These are phyloP conservation scores for Drosophila barbarae DNA, from an alignment of 2,888 invertebrate species.

Conservation along the genomic window DNA sequence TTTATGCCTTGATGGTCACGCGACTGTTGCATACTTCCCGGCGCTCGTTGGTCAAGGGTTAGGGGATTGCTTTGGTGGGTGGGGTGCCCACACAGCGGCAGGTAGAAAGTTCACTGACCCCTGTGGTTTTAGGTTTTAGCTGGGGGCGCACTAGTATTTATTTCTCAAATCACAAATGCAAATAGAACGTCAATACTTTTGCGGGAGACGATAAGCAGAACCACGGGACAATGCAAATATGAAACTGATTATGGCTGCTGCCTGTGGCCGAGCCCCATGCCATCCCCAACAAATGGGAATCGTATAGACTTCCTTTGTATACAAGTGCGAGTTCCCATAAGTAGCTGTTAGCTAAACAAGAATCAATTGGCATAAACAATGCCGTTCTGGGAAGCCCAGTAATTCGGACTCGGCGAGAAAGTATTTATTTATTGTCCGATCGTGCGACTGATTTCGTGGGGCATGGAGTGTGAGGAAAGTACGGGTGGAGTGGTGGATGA, in stretches of 20 bases:
- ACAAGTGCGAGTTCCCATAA: slow-evolving; percentile 20
- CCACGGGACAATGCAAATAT: slow-evolving; percentile 12
- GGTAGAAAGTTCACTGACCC: slow-evolving; percentile 27
- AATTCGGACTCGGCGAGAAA: slow-evolving; percentile 20
- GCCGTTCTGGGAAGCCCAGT: slow-evolving; percentile 27
- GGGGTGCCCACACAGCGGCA: not conserved
- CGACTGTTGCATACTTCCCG: slow-evolving; percentile 45
- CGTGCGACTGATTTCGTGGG: not conserved
- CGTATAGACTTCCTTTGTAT: slow-evolving; percentile 17
- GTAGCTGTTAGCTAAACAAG: slow-evolving; percentile 28
- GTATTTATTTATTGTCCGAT: slow-evolving; percentile 10
- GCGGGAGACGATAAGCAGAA: slow-evolving; percentile 12
- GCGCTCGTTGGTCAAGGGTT: slow-evolving; percentile 8
- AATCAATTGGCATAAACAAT: slow-evolving; percentile 29
- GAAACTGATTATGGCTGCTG: slow-evolving; percentile 16
- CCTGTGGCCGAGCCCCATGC: slow-evolving; percentile 1
- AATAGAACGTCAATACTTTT: slow-evolving; percentile 18
- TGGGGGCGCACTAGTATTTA: slow-evolving; percentile 1
- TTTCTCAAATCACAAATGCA: slow-evolving; percentile 14
- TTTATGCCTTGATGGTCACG: slow-evolving; percentile 42
- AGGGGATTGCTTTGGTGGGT: slow-evolving; percentile 17
- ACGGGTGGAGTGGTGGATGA: not conserved
- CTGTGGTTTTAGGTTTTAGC: not conserved
- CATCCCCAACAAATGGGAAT: slow-evolving; percentile 1
- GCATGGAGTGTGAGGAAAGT: not conserved